Evolutionary conservation across 2,113 vertebrate species (phyloP).

Genomic region (Mus spicilegus): DNA sequence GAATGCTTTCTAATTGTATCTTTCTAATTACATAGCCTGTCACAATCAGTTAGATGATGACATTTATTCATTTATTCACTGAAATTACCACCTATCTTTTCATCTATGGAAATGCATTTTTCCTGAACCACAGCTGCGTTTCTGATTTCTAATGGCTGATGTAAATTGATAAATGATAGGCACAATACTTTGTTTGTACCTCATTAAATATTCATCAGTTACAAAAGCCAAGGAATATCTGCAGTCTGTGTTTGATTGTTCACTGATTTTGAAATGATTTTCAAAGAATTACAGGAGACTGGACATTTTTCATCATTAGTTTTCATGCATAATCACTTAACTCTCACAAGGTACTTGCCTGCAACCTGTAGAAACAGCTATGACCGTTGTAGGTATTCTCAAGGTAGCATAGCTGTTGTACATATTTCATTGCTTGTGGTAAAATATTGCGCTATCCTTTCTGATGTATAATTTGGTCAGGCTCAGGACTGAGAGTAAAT

Average conservation of each 20-base stretch:
- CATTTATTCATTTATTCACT: constrained; percentile 77
- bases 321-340: background rate
- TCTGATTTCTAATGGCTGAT: constrained; percentile 82
- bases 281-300: constrained; percentile 2
- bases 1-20: constrained; percentile 62
- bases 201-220: constrained; percentile 74
- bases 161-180: constrained; percentile 84
- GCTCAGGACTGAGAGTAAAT: background rate
- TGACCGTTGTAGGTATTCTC: background rate
- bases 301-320: constrained; percentile 22
- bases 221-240: constrained; percentile 57
- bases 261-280: constrained; percentile 66
- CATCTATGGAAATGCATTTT: constrained; percentile 80
- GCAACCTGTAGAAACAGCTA: background rate
- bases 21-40: constrained; percentile 78
- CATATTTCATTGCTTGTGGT: background rate
- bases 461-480: background rate
- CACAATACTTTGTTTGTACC: constrained; percentile 71
- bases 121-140: constrained; percentile 77
- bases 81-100: constrained; percentile 80
- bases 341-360: background rate
- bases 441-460: constrained; percentile 16
- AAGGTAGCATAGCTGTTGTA: background rate
- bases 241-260: constrained; percentile 60
- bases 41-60: constrained; percentile 75